phyloP scores from a whole-genome alignment of 1,140 invertebrate species.

The Orussus abietinus region DNA sequence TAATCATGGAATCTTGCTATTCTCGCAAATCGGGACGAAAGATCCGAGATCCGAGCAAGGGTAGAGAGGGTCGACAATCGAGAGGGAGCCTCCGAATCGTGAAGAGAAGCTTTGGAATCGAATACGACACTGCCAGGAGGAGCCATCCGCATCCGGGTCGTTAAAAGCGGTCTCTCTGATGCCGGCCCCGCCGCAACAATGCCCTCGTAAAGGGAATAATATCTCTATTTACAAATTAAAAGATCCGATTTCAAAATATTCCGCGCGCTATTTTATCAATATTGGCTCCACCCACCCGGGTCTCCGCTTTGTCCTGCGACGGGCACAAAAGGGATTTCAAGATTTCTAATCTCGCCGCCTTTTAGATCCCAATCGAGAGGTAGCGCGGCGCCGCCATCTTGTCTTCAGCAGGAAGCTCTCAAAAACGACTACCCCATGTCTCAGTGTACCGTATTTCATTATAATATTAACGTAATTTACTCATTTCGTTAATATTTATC shows the following conservation, averaged over 20 bases:
- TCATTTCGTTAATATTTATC: too few relatives aligned
- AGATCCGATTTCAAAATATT: slow-evolving; percentile 47
- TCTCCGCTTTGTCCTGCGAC: background rate
- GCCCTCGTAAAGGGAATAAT: slow-evolving; percentile 31
- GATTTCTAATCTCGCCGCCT: slow-evolving; percentile 7
- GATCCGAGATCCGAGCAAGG: background rate
- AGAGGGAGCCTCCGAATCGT: too few relatives aligned
- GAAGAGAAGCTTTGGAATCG: slow-evolving; percentile 28
- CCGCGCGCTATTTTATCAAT: slow-evolving; percentile 40
- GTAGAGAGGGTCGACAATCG: too few relatives aligned
- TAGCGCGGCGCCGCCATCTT: background rate
- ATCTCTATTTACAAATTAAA: slow-evolving; percentile 48
- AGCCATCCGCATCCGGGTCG: slow-evolving; percentile 42
- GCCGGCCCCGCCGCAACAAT: slow-evolving; percentile 20
- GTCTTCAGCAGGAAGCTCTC: too few relatives aligned
- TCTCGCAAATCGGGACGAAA: too few relatives aligned
- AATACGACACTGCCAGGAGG: slow-evolving; percentile 37
- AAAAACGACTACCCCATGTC: too few relatives aligned
- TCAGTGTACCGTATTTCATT: too few relatives aligned
- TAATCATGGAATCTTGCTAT: too few relatives aligned
- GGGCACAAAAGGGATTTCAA: background rate
- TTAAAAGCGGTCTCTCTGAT: slow-evolving; percentile 42
- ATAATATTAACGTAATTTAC: too few relatives aligned
- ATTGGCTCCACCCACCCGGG: slow-evolving; percentile 25
- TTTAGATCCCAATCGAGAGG: background rate